Percentiles rank a stretch among this genome's conserved stretches.
phyloP scores from a whole-genome alignment of 2,888 invertebrate genomes.

The Arctia plantaginis region DNA sequence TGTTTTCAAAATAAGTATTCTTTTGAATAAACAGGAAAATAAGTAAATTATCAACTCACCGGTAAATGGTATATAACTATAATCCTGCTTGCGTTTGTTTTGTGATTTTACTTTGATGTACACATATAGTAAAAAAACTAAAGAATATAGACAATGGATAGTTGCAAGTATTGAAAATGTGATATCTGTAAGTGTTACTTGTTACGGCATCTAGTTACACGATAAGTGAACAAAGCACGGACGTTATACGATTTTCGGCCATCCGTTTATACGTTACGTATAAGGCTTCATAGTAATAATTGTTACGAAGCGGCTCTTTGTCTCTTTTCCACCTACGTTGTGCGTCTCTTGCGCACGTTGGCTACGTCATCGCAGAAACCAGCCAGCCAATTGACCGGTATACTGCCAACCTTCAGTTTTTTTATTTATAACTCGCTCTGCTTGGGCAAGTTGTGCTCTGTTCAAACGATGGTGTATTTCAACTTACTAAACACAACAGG shows the following conservation, averaged over 20 bases:
- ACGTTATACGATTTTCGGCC: slow-evolving; percentile 82
- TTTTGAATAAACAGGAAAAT: background rate
- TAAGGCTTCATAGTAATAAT: slow-evolving; percentile 82
- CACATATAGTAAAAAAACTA: slow-evolving; percentile 12
- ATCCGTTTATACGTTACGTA: slow-evolving; percentile 78
- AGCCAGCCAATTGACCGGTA: slow-evolving; percentile 86
- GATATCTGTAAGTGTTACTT: slow-evolving; percentile 58
- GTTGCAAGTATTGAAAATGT: slow-evolving; percentile 54
- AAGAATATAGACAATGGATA: slow-evolving; percentile 10
- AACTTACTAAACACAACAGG: background rate
- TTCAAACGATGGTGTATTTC: slow-evolving; percentile 49
- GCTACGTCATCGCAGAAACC: slow-evolving; percentile 85
- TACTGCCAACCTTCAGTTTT: slow-evolving; percentile 86
- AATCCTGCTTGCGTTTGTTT: background rate
- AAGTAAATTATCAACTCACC: background rate
- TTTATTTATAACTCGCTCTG: slow-evolving; percentile 85
- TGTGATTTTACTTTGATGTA: background rate
- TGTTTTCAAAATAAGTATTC: background rate
- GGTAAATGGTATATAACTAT: background rate
- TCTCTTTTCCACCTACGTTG: slow-evolving; percentile 60
- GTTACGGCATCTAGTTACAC: slow-evolving; percentile 63
- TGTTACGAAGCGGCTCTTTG: slow-evolving; percentile 66
- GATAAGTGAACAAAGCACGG: slow-evolving; percentile 75
- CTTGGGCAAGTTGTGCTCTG: slow-evolving; percentile 80
- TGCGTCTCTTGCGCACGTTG: slow-evolving; percentile 65